Conservation (phyloP, 2,888 invertebrate species). For the Drosophila demipolita region DNA sequence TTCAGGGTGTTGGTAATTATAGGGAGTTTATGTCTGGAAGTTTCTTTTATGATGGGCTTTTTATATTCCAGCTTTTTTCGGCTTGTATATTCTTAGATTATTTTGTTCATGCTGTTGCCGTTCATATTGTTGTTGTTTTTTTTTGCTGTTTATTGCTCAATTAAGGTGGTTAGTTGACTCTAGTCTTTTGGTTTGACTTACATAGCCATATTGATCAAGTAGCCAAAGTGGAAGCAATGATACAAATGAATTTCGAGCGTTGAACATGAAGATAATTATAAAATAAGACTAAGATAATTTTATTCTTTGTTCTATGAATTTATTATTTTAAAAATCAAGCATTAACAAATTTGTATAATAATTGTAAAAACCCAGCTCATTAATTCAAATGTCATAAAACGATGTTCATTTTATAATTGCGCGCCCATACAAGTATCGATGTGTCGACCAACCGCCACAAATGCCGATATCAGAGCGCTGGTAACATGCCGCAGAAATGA, state of each 20-base stretch:
- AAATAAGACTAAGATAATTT: neutral
- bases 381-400: neutral
- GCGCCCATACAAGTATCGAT: constrained; percentile 1
- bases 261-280: neutral
- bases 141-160: constrained; percentile 76
- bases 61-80: constrained; percentile 43
- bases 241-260: neutral
- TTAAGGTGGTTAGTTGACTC: constrained; percentile 66
- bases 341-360: neutral
- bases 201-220: constrained; percentile 1
- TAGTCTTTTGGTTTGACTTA: neutral
- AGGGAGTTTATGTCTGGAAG: constrained; percentile 85
- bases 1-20: constrained; percentile 85
- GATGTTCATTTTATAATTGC: neutral
- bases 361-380: neutral
- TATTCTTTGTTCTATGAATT: neutral
- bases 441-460: constrained; percentile 32
- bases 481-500: neutral
- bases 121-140: constrained; percentile 32
- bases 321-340: neutral
- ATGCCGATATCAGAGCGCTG: neutral
- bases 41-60: constrained; percentile 81
- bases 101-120: constrained; percentile 28
- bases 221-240: neutral
- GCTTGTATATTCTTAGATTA: constrained; percentile 22